A percentile compares a stretch with the other conserved stretches of the same genome.
phyloP scores from a whole-genome alignment of 2,888 invertebrate genomes.

The Andrena hattorfiana region DNA sequence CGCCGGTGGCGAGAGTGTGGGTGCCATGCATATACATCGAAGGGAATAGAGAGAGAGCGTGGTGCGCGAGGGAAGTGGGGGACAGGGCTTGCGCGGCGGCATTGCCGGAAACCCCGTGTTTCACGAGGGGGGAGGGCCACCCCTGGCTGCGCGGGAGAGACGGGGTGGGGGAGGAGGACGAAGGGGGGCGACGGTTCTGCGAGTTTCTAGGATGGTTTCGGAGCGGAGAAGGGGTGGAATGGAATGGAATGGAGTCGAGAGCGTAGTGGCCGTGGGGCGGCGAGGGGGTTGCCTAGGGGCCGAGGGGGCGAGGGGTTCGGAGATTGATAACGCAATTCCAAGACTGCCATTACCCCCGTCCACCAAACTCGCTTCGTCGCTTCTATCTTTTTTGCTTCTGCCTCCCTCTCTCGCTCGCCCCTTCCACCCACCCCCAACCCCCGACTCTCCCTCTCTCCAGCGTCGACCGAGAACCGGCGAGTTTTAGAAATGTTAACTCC shows the following conservation, averaged over 20 bases:
- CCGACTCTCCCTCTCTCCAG: slow-evolving; percentile 67
- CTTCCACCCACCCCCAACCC: not conserved
- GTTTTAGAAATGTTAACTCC: slow-evolving; percentile 85
- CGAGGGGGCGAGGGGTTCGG: slow-evolving; percentile 83
- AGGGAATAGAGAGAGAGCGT: slow-evolving; percentile 73
- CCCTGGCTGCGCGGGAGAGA: slow-evolving; percentile 58
- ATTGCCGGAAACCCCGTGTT: slow-evolving; percentile 80
- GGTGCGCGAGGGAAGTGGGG: slow-evolving; percentile 71
- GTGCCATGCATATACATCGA: slow-evolving; percentile 78
- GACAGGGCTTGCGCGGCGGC: slow-evolving; percentile 72
- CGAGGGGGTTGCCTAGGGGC: slow-evolving; percentile 74
- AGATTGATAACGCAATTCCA: slow-evolving; percentile 85
- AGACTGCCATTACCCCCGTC: slow-evolving; percentile 85
- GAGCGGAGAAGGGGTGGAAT: slow-evolving; percentile 85
- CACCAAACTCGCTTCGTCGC: slow-evolving; percentile 80
- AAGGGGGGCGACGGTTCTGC: slow-evolving; percentile 67
- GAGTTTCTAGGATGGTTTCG: slow-evolving; percentile 72
- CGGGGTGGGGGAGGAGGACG: slow-evolving; percentile 41
- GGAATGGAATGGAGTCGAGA: slow-evolving; percentile 86
- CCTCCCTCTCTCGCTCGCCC: slow-evolving; percentile 71
- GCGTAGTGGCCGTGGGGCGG: slow-evolving; percentile 74
- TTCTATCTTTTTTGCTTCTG: slow-evolving; percentile 83
- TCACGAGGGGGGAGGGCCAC: slow-evolving; percentile 78
- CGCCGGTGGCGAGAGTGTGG: slow-evolving; percentile 61
- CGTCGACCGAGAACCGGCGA: slow-evolving; percentile 80